Percentiles rank a stretch among this genome's conserved stretches.
Evolutionary conservation across 1,140 invertebrate species (phyloP).

Genomic region (Drosophila baimaii): DNA sequence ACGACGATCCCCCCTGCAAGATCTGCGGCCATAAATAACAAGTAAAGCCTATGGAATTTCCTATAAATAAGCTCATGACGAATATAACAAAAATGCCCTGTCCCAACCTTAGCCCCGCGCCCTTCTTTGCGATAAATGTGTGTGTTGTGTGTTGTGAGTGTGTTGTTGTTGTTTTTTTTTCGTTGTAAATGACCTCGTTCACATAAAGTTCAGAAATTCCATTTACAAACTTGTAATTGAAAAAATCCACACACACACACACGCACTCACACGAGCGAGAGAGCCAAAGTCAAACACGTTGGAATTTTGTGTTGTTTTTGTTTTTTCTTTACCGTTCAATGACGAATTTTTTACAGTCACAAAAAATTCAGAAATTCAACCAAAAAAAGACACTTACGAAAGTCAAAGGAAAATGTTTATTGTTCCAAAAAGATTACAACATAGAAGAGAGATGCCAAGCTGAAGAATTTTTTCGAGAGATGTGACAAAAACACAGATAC

Average conservation of each 20-base stretch:
- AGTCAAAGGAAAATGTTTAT: slow-evolving; percentile 62
- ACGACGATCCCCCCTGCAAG: slow-evolving; percentile 61
- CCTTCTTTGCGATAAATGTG: slow-evolving; percentile 26
- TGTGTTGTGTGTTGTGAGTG: slow-evolving; percentile 35
- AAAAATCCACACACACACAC: slow-evolving; percentile 59
- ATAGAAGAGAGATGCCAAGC: slow-evolving; percentile 26
- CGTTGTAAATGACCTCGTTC: slow-evolving; percentile 81
- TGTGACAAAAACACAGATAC: slow-evolving; percentile 66
- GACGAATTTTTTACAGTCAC: slow-evolving; percentile 73
- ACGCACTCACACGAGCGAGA: slow-evolving; percentile 19
- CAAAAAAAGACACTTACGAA: slow-evolving; percentile 75
- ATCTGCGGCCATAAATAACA: slow-evolving; percentile 61
- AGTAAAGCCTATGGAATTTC: slow-evolving; percentile 77
- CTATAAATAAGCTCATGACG: slow-evolving; percentile 78
- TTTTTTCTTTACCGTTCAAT: slow-evolving; percentile 77
- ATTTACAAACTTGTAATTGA: slow-evolving; percentile 83
- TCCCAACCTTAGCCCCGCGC: slow-evolving; percentile 54
- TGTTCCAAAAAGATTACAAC: slow-evolving; percentile 68
- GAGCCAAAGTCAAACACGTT: slow-evolving; percentile 76
- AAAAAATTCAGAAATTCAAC: slow-evolving; percentile 43
- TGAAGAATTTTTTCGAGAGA: slow-evolving; percentile 50
- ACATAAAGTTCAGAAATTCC: slow-evolving; percentile 80
- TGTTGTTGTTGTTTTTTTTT: slow-evolving; percentile 48
- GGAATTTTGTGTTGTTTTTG: slow-evolving; percentile 60
- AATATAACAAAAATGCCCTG: slow-evolving; percentile 61